Conservation (phyloP, 2,113 vertebrate species). For the Gambusia holbrooki region DNA sequence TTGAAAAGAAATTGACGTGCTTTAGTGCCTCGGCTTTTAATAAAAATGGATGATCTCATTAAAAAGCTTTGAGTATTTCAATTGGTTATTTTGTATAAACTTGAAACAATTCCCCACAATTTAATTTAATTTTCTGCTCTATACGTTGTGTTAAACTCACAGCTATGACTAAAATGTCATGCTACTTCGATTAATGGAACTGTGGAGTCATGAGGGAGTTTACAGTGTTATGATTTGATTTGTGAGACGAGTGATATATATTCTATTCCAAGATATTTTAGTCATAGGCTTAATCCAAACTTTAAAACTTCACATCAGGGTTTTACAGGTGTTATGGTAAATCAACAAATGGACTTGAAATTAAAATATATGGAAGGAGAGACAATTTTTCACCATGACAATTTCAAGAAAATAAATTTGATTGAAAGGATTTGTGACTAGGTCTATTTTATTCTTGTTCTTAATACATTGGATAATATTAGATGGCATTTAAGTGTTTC, state of each 20-base stretch:
- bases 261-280: neutral
- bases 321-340: no score
- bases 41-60: neutral
- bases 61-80: neutral
- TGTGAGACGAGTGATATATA: neutral
- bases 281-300: neutral
- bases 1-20: neutral
- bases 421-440: constrained; percentile 1
- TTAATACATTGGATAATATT: no score
- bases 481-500: no score
- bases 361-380: no score
- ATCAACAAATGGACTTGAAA: no score
- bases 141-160: no score
- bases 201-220: neutral
- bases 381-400: no score
- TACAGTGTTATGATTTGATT: neutral
- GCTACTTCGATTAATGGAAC: neutral
- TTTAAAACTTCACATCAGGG: no score
- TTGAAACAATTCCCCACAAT: neutral
- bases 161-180: neutral
- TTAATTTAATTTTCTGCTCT: neutral
- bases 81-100: no score
- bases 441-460: neutral
- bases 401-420: no score
- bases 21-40: neutral